Percentiles rank a stretch among this genome's conserved stretches.
Conservation (phyloP, 2,797 vertebrate genomes). For the Bufotes viridis region DNA sequence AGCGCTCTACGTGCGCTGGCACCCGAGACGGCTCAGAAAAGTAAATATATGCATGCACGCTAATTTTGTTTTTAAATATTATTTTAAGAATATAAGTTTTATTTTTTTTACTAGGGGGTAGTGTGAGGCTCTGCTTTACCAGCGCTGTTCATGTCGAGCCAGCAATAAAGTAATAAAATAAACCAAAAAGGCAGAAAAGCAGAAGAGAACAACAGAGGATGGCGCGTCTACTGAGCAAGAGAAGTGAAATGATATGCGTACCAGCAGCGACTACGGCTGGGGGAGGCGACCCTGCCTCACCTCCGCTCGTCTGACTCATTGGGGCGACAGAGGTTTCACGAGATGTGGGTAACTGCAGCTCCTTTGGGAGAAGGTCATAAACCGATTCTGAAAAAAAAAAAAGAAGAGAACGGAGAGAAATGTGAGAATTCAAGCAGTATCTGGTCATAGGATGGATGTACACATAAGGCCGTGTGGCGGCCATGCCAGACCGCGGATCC, state of each 20-base stretch:
- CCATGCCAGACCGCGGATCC: too few species aligned
- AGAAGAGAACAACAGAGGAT: conserved; percentile 18
- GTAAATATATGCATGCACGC: too few species aligned
- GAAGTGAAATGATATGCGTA: conserved; percentile 79
- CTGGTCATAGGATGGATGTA: background rate
- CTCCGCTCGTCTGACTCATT: conserved; percentile 98
- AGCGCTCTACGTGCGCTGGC: background rate
- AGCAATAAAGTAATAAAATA: conserved; percentile 52
- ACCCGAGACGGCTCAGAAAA: too few species aligned
- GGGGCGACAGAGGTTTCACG: conserved; percentile 83
- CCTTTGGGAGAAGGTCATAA: conserved; percentile 97
- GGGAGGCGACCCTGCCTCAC: conserved; percentile 90
- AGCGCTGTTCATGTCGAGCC: conserved; percentile 81
- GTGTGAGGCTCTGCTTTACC: conserved; percentile 70
- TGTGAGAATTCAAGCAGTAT: background rate
- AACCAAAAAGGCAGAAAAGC: background rate
- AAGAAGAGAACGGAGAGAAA: conserved; percentile 32
- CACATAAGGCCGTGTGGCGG: too few species aligned
- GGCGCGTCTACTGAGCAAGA: conserved; percentile 61
- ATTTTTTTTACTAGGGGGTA: too few species aligned
- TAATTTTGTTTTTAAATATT: too few species aligned
- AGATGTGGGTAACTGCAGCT: conserved; percentile 90
- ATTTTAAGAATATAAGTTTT: too few species aligned
- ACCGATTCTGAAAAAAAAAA: conserved; percentile 82
- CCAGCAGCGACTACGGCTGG: conserved; percentile 89